Conservation (phyloP, 2,113 vertebrate species). For the Arothron firmamentum region DNA sequence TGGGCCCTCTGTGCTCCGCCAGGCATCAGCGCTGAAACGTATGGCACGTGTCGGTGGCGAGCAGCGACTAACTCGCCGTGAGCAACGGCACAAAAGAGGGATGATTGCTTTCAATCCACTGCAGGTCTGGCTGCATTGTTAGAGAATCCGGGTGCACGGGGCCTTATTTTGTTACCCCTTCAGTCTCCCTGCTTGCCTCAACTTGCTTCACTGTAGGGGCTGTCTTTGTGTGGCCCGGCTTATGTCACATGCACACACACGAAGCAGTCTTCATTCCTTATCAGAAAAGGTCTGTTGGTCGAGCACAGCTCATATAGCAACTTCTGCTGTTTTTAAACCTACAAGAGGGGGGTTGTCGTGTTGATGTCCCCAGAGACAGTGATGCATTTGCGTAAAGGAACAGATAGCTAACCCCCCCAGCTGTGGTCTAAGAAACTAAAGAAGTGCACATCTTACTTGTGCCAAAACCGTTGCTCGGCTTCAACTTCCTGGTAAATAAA, state of each 20-base stretch:
- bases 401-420: slow-evolving; percentile 30
- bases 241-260: slow-evolving; percentile 26
- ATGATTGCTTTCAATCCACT: slow-evolving; percentile 58
- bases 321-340: slow-evolving; percentile 68
- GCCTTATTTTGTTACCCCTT: slow-evolving; percentile 54
- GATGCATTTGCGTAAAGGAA: slow-evolving; percentile 49
- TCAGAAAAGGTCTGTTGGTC: slow-evolving; percentile 70
- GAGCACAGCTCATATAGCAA: slow-evolving; percentile 63
- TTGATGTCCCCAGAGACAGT: slow-evolving; percentile 51
- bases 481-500: too few species aligned
- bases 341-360: slow-evolving; percentile 63
- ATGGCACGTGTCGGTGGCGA: slow-evolving; percentile 32
- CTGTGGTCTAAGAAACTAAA: slow-evolving; percentile 35
- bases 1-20: slow-evolving; percentile 41
- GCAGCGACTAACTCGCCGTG: slow-evolving; percentile 15
- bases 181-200: slow-evolving; percentile 49
- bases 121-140: slow-evolving; percentile 52
- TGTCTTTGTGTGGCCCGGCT: slow-evolving; percentile 54
- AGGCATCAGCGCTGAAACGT: slow-evolving; percentile 33
- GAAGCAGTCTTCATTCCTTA: slow-evolving; percentile 59
- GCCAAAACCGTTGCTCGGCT: slow-evolving; percentile 23
- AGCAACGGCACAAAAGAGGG: slow-evolving; percentile 53
- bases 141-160: slow-evolving; percentile 56
- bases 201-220: slow-evolving; percentile 48
- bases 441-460: slow-evolving; percentile 23